Conservation (phyloP, 2,113 vertebrate species). For the Corvus hawaiiensis region DNA sequence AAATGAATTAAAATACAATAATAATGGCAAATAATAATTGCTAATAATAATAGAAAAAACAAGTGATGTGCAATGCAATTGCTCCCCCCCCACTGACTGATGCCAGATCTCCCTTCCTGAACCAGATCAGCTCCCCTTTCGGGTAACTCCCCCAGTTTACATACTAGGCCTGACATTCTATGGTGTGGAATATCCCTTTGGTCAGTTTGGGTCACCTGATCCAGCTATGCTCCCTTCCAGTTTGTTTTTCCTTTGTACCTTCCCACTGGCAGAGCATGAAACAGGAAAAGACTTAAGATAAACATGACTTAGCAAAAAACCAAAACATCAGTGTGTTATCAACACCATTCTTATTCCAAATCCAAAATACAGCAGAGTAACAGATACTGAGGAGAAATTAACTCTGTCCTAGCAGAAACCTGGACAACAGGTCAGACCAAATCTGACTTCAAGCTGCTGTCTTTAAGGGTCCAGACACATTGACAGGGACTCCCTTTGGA, state of each 20-base stretch:
- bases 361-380: not conserved
- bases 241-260: not conserved
- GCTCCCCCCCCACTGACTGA: not conserved
- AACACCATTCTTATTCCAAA: not conserved
- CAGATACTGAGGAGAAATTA: not conserved
- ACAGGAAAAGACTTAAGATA: not conserved
- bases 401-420: not conserved
- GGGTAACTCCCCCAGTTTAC: not conserved
- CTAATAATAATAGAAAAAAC: not conserved
- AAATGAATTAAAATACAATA: not conserved
- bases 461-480: not conserved
- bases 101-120: not conserved
- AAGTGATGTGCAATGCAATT: not conserved
- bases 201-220: not conserved
- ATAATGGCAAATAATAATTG: not conserved
- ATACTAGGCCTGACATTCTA: not conserved
- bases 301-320: fast-evolving
- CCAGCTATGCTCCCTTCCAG: not conserved
- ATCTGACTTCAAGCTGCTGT: not conserved
- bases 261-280: not conserved
- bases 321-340: not conserved
- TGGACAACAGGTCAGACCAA: not conserved
- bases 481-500: not conserved
- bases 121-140: not conserved
- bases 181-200: not conserved